Evolutionary conservation across 2,113 vertebrate species (phyloP), one percentile per base, ranked within the genome.

Genomic region (Tragelaphus imberbis): DNA sequence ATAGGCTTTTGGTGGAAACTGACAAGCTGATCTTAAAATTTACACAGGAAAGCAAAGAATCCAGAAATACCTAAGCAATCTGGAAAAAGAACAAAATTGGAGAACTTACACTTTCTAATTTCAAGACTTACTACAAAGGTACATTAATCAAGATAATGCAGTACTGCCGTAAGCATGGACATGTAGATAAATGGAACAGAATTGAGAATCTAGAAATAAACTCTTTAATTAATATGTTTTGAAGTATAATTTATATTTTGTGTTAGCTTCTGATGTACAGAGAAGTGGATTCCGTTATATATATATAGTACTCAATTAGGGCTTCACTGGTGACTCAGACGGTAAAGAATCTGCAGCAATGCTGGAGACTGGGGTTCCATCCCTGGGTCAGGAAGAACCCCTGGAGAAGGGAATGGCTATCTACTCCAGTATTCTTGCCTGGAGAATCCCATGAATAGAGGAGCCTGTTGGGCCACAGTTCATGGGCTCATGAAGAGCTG

Each of bases 11-110:
- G 79, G 63, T 2, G 63, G 79, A 95, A 92, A 89, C 25, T 86
- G 80, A 87, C 49, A 84, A 75, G 75, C 36, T 91, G 84, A 87
- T 71, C 85, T 51, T 79, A 84, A 97, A 95, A 91, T 85, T 17
- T 47, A 82, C 79, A 80, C 51, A 49, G 47, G 82, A 88, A 58
- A 27, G 47, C 47, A 63, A 93, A 91, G 23, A 28, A 84, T 1
- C 1, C 16, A 84, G 12, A 68, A 84, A 92, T 77, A 16, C 40
- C 44, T 63, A 85, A 88, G 12, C 27, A 56, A 87, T 49, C 47
- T 88, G 59, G 27, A 79, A 79, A 58, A 95, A 93, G 75, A 68
- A 77, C 36, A 49, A 91, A 55, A 55, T 28, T 58, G 40, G 36
- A 88, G 96, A 81, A 63, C 44, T 40, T 58, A 58, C 1, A 75